These are phyloP conservation scores for Rhineura floridana DNA, from an alignment of 2,113 vertebrate species.

Conservation along the genomic window DNA sequence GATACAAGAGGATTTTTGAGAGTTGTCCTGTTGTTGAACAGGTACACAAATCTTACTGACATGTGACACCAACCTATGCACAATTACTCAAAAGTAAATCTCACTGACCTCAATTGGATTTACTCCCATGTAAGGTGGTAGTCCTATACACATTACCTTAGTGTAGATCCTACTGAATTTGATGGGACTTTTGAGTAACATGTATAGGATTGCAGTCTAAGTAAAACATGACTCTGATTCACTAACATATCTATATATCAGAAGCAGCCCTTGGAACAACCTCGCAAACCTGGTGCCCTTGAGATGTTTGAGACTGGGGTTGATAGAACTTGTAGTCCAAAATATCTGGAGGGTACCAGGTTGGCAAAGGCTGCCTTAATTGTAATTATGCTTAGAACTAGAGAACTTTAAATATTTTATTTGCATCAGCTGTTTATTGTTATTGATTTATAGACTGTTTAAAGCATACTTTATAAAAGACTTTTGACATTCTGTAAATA, in stretches of 20 bases:
- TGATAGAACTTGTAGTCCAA: no score
- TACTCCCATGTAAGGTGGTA: no score
- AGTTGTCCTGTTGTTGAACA: background rate
- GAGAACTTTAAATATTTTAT: background rate
- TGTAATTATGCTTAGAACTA: background rate
- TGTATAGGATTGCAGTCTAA: background rate
- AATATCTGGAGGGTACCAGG: no score
- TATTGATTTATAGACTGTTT: background rate
- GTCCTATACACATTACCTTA: no score
- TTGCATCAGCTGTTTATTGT: background rate
- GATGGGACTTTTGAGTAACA: no score
- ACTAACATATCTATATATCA: background rate
- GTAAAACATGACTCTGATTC: background rate
- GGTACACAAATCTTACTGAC: background rate
- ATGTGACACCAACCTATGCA: background rate
- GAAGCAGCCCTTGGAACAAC: background rate
- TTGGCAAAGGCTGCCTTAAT: no score
- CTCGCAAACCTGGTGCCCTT: no score
- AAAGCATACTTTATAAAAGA: no score
- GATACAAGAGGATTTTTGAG: background rate
- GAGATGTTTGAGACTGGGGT: no score
- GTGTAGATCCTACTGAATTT: background rate
- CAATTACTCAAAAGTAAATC: background rate
- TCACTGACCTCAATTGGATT: no score
- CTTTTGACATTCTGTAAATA: background rate